phyloP scores from a whole-genome alignment of 2,797 vertebrate species.

The Otus scops region DNA sequence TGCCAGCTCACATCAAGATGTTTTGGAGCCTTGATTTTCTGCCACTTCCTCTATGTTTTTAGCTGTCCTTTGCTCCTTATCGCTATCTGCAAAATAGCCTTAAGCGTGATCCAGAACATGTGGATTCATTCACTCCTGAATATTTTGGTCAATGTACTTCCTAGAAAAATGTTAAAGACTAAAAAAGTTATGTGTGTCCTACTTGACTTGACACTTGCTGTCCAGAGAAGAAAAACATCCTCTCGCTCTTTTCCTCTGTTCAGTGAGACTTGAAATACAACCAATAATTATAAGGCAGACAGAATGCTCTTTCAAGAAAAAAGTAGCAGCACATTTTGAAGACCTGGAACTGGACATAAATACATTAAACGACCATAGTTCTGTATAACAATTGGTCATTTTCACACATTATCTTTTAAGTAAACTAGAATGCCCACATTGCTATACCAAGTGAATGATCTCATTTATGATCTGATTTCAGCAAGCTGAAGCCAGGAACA shows the following conservation, averaged over 20 bases:
- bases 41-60: background rate
- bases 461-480: conserved; percentile 26
- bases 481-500: conserved; percentile 33
- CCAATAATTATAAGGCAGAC: background rate
- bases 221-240: background rate
- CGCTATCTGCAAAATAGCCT: background rate
- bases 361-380: background rate
- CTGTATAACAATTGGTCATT: background rate
- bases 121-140: background rate
- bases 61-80: background rate
- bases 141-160: background rate
- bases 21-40: background rate
- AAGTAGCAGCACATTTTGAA: background rate
- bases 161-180: background rate
- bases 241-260: background rate
- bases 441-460: background rate
- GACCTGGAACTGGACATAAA: background rate
- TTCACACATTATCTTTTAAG: conserved; percentile 11
- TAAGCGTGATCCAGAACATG: background rate
- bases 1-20: background rate
- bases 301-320: background rate
- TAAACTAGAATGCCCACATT: background rate
- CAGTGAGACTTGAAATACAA: background rate
- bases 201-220: background rate
- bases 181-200: background rate